Evolutionary conservation across 2,888 invertebrate species (phyloP).

Genomic region (Bimastos eiseni): DNA sequence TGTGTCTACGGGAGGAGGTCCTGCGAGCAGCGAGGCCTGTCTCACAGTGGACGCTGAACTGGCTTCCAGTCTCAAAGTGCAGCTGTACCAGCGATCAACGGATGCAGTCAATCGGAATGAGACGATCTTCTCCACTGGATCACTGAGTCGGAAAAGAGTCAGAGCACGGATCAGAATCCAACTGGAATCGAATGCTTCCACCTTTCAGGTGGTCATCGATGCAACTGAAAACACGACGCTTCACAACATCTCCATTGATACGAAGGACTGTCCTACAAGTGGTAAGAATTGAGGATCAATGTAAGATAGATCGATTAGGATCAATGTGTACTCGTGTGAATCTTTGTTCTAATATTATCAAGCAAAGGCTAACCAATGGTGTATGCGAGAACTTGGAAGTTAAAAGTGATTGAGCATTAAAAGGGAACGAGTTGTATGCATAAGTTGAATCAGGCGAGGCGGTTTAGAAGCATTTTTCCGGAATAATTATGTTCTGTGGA

Average conservation of each 20-base stretch:
- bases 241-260: background rate
- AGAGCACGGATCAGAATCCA: background rate
- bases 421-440: no score
- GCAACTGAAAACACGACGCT: background rate
- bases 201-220: background rate
- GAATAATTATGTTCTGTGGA: no score
- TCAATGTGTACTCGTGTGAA: background rate
- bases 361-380: no score
- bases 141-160: background rate
- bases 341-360: no score
- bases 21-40: background rate
- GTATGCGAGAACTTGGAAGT: no score
- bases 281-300: background rate
- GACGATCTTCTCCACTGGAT: constrained; percentile 2
- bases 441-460: no score
- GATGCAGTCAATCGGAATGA: background rate
- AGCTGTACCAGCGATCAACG: background rate
- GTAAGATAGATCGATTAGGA: background rate
- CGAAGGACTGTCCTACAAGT: background rate
- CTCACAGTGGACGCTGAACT: background rate
- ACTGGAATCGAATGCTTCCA: background rate
- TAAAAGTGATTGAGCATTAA: no score
- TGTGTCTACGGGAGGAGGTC: background rate
- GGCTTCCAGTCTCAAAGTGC: background rate
- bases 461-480: no score